Evolutionary conservation across 2,888 invertebrate genomes (phyloP).

Genomic region (Hedya salicella): DNA sequence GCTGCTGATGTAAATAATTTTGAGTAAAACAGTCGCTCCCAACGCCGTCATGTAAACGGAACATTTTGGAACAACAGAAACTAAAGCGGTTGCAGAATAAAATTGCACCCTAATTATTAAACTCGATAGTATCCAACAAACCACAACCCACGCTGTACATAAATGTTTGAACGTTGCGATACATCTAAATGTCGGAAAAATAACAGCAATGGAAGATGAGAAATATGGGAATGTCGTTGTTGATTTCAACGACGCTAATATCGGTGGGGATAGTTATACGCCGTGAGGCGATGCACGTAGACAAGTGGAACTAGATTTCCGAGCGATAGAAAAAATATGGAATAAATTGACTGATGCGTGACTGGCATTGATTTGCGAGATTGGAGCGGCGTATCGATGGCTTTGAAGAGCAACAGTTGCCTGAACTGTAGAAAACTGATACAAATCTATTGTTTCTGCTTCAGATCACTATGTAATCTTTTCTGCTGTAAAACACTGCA

Average conservation of each 20-base stretch:
- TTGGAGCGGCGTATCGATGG: constrained; percentile 36
- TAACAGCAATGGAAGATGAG: constrained; percentile 40
- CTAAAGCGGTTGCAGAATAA: neutral
- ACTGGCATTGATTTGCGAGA: constrained; percentile 49
- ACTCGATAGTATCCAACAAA: neutral
- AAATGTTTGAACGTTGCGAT: constrained; percentile 2
- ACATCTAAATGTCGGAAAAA: constrained; percentile 30
- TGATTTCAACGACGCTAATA: constrained; percentile 7
- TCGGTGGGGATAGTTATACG: constrained; percentile 41
- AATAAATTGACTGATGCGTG: constrained; percentile 61
- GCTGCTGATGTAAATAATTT: neutral
- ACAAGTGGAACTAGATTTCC: constrained; percentile 62
- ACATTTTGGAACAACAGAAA: neutral
- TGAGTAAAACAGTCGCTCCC: neutral
- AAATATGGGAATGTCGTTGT: constrained; percentile 15
- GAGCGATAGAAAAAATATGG: constrained; percentile 61
- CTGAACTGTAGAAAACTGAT: neutral
- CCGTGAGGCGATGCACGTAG: constrained; percentile 67
- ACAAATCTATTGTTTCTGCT: constrained; percentile 24
- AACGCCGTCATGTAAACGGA: neutral
- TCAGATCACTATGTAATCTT: constrained; percentile 21
- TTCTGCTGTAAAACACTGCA: constrained; percentile 18
- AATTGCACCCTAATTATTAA: constrained; percentile 12
- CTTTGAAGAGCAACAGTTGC: constrained; percentile 30
- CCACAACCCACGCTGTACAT: constrained; percentile 6